Evolutionary conservation across 1,140 invertebrate genomes (phyloP).

Genomic region (Drosophila sproati): DNA sequence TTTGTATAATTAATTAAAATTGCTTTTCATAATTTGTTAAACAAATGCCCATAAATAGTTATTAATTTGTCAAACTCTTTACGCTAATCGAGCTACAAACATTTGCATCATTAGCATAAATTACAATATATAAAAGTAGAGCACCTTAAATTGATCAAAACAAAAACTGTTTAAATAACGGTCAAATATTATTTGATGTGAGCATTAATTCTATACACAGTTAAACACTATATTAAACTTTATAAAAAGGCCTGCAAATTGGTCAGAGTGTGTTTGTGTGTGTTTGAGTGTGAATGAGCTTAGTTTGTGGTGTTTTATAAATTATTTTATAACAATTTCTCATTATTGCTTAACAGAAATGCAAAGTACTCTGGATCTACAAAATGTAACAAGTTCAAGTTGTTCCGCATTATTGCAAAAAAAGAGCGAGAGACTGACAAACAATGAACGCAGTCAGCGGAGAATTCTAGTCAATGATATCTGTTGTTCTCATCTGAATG

Average conservation of each 20-base stretch:
- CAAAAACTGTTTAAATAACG: conserved; percentile 9
- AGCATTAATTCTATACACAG: conserved; percentile 23
- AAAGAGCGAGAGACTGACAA: no score
- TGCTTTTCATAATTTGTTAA: conserved; percentile 32
- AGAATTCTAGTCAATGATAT: no score
- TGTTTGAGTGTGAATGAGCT: conserved; percentile 8
- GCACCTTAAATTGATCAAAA: conserved; percentile 46
- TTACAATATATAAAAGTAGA: conserved; percentile 40
- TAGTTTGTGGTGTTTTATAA: conserved; percentile 18
- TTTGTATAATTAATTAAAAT: conserved; percentile 25
- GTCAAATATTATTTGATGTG: conserved; percentile 28
- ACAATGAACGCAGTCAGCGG: no score
- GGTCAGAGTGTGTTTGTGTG: conserved; percentile 24
- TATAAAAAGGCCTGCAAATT: conserved; percentile 47
- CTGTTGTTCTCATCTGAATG: no score
- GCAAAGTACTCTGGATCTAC: conserved; percentile 16
- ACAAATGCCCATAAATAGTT: conserved; percentile 30
- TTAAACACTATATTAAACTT: conserved; percentile 36
- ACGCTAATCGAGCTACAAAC: conserved; percentile 41
- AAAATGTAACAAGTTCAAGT: conserved; percentile 7
- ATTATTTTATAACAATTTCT: not conserved
- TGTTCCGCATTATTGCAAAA: no score
- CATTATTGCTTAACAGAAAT: conserved; percentile 13
- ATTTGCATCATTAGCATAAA: conserved; percentile 13
- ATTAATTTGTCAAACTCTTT: not conserved